Evolutionary conservation across 2,888 invertebrate species (phyloP), one percentile per base, ranked within the genome.

Genomic region (Pogonocherus hispidulus): DNA sequence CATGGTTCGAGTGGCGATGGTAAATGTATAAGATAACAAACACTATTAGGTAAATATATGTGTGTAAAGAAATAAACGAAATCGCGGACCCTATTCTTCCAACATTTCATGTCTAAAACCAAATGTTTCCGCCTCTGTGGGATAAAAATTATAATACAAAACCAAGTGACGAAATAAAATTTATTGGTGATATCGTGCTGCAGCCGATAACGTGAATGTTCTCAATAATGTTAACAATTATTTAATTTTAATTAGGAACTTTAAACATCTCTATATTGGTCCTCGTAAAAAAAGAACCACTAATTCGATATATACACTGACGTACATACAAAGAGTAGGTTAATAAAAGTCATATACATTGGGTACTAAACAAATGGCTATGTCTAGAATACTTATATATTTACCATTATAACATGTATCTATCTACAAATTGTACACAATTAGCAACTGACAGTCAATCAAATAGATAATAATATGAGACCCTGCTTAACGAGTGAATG

Each of bases 401-500:
- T 73, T 68, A 74, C 70, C 69, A 72, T 73, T 74, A 74, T 79
- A 79, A 78, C 76, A 80, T 76, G 63, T 72, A 78, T 67, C 78
- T 82, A 83, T 83, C 83, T 83, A 83, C 83, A 80, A 73, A 77
- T 72, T 77, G 71, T 81, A 81, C 78, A 79, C 68, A 64, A 79
- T 83, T 79, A 78, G 74, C 80, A 81, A 79, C 77, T 80, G 84
- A 82, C 85, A 82, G 70, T 78, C 84, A 84, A 80, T 82, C 81
- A 81, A 83, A 81, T 81, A 84, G 82, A 83, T 85, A 83, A 84
- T 76, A 76, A 84, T 83, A 82, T 84, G 82, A 83, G 85, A 86
- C 86, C 86, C 86, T 86, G 86, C 84, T 84, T 85, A 77, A 84
- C 80, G 82, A 83, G 82, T 84, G 83, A 80, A 76, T 83, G 85